Conservation (phyloP, 2,888 invertebrate species). For the Psylliodes chrysocephalus region DNA sequence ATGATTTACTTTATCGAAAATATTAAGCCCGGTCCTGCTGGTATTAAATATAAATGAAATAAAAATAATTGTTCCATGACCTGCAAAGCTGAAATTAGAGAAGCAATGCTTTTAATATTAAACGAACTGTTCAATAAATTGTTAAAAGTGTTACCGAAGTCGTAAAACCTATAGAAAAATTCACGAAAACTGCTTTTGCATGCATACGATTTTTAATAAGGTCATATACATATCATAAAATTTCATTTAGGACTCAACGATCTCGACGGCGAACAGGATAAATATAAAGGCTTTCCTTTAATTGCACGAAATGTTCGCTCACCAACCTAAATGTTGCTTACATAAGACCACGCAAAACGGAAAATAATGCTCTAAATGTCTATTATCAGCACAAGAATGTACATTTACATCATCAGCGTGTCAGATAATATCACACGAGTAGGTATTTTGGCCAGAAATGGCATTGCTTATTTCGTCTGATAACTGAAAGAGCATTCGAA, state of each 20-base stretch:
- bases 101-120: slow-evolving; percentile 5
- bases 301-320: slow-evolving; percentile 29
- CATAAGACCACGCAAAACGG: slow-evolving; percentile 26
- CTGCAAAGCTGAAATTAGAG: no score
- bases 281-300: slow-evolving; percentile 28
- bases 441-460: slow-evolving; percentile 27
- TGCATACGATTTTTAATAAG: slow-evolving; percentile 28
- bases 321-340: slow-evolving; percentile 26
- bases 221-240: slow-evolving; percentile 25
- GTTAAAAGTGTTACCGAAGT: slow-evolving; percentile 12
- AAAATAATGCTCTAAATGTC: slow-evolving; percentile 32
- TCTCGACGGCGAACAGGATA: slow-evolving; percentile 15
- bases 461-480: slow-evolving; percentile 24
- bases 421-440: slow-evolving; percentile 27
- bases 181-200: slow-evolving; percentile 17
- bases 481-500: slow-evolving; percentile 15
- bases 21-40: no score
- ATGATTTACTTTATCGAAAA: no score
- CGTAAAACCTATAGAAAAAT: slow-evolving; percentile 14
- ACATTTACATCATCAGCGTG: slow-evolving; percentile 30
- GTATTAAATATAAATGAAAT: no score
- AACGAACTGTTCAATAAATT: slow-evolving; percentile 17
- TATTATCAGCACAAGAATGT: slow-evolving; percentile 34
- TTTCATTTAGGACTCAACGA: slow-evolving; percentile 18
- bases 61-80: no score